Conservation (phyloP, 1,140 invertebrate species). For the Musca vetustissima region DNA sequence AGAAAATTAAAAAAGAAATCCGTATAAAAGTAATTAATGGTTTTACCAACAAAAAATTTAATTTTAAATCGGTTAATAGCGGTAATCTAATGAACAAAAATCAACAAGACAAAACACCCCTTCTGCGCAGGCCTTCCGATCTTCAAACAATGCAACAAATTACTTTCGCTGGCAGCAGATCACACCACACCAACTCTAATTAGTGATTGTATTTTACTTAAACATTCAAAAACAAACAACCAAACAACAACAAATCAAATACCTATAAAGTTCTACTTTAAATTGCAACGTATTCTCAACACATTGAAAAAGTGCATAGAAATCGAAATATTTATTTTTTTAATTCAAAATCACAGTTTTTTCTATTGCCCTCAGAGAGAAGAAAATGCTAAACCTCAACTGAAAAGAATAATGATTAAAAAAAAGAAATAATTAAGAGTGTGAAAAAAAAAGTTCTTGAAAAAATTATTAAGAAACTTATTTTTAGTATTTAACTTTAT, state of each 20-base stretch:
- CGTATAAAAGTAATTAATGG: too few relatives aligned
- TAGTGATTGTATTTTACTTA: slow-evolving; percentile 12
- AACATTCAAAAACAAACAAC: background rate
- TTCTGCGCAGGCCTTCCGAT: too few relatives aligned
- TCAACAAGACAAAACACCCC: too few relatives aligned
- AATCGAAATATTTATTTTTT: slow-evolving; percentile 2
- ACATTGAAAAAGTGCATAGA: slow-evolving; percentile 4
- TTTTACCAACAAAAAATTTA: too few relatives aligned
- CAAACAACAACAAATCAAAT: background rate
- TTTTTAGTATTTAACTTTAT: slow-evolving; percentile 24
- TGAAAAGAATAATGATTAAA: slow-evolving; percentile 1
- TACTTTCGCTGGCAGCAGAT: background rate
- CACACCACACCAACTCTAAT: slow-evolving; percentile 2
- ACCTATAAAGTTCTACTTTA: too few relatives aligned
- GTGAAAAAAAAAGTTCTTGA: slow-evolving; percentile 6
- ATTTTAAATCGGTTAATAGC: too few relatives aligned
- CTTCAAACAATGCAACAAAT: too few relatives aligned
- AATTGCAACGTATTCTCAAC: slow-evolving; percentile 4
- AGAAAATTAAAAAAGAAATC: background rate
- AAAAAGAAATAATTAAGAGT: slow-evolving; percentile 1
- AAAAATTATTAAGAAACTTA: slow-evolving; percentile 1
- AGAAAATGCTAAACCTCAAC: slow-evolving; percentile 3
- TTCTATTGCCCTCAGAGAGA: background rate
- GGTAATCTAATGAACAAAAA: too few relatives aligned
- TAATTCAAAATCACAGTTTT: background rate